Evolutionary conservation across 1,140 invertebrate genomes (phyloP), one percentile per base, ranked within the genome.

Genomic region (Kradibia gibbosae): DNA sequence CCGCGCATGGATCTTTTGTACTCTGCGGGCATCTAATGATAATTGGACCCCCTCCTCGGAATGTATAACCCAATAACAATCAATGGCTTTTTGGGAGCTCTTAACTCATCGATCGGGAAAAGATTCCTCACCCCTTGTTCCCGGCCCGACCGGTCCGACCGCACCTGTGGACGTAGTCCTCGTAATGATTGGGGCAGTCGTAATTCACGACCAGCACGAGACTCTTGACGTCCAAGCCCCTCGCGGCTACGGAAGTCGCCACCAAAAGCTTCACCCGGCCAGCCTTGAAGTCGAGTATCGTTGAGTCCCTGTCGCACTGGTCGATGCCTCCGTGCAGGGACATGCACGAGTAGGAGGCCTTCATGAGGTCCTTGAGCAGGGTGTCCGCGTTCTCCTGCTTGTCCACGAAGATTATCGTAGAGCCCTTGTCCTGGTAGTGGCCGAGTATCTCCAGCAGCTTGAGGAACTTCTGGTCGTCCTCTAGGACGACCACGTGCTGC

Each of bases 111-210:
- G 3, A 7, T 8, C 0, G 25, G 17, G 2, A 8, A 22, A 1
- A 31, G 8, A 39, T 39, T 28, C 8, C 70, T 65, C 82, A 90
- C 28, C 99, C 99, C 90, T 99, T 99, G 88, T 99, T 99, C 5
- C 99, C 99, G 36, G 99, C 99, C 70, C 99, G 92, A 1, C 96
- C 96, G 0, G 96, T 97, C 67, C 96, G 93, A 60, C 99, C 99
- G 91, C 98, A 99, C 86, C 99, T 91, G 90, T 99, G 99, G 15
- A 99, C 99, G 91, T 99, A 99, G 92, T 99, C 99, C 92, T 99
- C 99, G 89, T 99, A 99, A 91, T 99, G 99, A 92, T 99, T 99
- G 0, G 99, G 99, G 89, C 98, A 99, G 92, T 99, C 99, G 90
- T 99, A 99, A 91, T 99, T 99, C 0, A 99, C 95, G 2, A 99